phyloP scores from a whole-genome alignment of 2,113 vertebrate species.

The Varanus komodoensis region DNA sequence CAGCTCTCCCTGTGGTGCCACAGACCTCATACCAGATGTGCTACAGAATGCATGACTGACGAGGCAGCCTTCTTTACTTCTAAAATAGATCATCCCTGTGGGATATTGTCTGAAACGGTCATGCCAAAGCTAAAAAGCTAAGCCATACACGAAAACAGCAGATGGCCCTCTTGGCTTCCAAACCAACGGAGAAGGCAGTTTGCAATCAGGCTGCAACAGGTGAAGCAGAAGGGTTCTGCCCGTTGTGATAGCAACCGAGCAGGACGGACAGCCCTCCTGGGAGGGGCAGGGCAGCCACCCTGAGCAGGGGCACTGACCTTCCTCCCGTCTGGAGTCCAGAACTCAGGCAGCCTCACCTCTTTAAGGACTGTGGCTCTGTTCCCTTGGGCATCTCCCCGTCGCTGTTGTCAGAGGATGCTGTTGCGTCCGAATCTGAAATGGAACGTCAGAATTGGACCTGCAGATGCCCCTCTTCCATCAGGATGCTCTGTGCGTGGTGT shows the following conservation, averaged over 20 bases:
- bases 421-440: constrained; percentile 87
- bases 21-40: not conserved
- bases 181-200: not conserved
- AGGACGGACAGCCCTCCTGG: not conserved
- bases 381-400: constrained; percentile 86
- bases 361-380: constrained; percentile 79
- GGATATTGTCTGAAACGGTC: not conserved
- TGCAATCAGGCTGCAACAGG: not conserved
- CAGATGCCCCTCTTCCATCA: not conserved
- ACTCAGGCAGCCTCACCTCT: constrained; percentile 81
- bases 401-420: constrained; percentile 91
- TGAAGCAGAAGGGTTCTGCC: not conserved
- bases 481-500: too few species aligned
- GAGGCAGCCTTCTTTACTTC: not conserved
- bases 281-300: too few species aligned
- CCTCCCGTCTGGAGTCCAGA: not conserved
- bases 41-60: not conserved
- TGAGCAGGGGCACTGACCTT: too few species aligned
- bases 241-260: not conserved
- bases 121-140: not conserved
- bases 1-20: not conserved
- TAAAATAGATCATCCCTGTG: not conserved
- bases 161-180: not conserved
- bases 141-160: not conserved
- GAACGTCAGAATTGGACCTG: not conserved